These are phyloP conservation scores for Falcaria lacertinaria DNA, from an alignment of 2,888 invertebrate genomes.

Conservation along the genomic window DNA sequence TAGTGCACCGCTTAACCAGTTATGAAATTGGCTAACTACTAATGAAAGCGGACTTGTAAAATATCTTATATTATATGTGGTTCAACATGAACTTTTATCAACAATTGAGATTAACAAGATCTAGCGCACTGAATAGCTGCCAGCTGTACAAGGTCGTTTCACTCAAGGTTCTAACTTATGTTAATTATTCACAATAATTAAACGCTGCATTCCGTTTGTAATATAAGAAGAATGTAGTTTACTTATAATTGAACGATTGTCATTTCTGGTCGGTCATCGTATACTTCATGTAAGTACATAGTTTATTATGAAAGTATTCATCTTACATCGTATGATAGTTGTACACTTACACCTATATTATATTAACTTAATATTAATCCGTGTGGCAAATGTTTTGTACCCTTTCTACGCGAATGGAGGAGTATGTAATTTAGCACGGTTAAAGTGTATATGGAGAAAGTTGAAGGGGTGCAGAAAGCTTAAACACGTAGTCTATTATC, in stretches of 20 bases:
- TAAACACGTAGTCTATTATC: too few relatives aligned
- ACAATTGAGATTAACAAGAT: not conserved
- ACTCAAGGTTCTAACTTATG: not conserved
- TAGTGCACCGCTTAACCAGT: conserved; percentile 6
- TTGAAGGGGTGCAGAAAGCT: too few relatives aligned
- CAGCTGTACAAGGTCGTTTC: not conserved
- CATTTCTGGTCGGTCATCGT: not conserved
- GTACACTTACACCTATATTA: too few relatives aligned
- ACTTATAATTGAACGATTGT: not conserved
- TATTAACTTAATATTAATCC: too few relatives aligned
- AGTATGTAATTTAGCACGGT: too few relatives aligned
- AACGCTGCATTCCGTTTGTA: not conserved
- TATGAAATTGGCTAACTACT: conserved; percentile 24
- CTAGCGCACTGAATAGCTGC: not conserved
- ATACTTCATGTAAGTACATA: too few relatives aligned
- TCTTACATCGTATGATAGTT: too few relatives aligned
- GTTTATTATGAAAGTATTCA: too few relatives aligned
- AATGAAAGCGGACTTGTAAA: conserved; percentile 31
- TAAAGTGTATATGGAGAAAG: too few relatives aligned
- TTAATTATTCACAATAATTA: not conserved
- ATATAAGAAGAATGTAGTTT: not conserved
- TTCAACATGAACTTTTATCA: not conserved
- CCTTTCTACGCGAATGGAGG: too few relatives aligned
- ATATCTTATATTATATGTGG: not conserved
- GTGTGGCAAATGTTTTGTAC: too few relatives aligned